Evolutionary conservation across 2,888 invertebrate genomes (phyloP), one percentile per base, ranked within the genome.

Genomic region (Sipunculus nudus): DNA sequence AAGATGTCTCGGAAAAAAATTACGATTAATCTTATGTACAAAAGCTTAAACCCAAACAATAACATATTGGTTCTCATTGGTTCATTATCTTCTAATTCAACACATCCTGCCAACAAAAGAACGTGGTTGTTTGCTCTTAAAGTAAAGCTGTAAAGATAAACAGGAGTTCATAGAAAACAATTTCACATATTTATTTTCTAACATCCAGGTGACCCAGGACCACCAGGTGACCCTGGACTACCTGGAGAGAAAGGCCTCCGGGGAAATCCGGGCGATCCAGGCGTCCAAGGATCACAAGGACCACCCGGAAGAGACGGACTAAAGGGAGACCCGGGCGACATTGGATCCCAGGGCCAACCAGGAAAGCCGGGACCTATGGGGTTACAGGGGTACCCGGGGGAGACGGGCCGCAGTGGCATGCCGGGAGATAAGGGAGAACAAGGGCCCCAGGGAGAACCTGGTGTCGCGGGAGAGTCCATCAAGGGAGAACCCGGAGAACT

Each of bases 381-480:
- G 21, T 38, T 45, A 10, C 29, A 47, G 26, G 67, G 67, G 3
- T 26, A 26, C 10, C 35, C 65, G 21, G 64, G 60, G 40, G 41
- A 31, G 26, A 13, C 28, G 5, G 54, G 58, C 23, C 8, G 6
- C 19, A 35, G 29, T 2, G 46, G 58, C 10, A 23, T 29, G 16
- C 19, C 53, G 48, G 57, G 62, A 10, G 38, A 31, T 40, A 28
- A 26, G 21, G 62, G 62, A 29, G 47, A 26, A n/a, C n/a, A 32
- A 38, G 62, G 62, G 26, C 50, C 52, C 32, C 50, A 55, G 32
- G 59, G 65, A 25, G 47, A 47, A 23, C 59, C 68, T 38, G 70
- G 71, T 1, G 21, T 41, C 4, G 45, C 72, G 75, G 59, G 60
- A 61, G 39, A 50, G 1, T 29, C 31, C 35, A 23, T 32, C 19